phyloP scores from a whole-genome alignment of 2,113 vertebrate species.

The Myrmecophaga tridactyla region DNA sequence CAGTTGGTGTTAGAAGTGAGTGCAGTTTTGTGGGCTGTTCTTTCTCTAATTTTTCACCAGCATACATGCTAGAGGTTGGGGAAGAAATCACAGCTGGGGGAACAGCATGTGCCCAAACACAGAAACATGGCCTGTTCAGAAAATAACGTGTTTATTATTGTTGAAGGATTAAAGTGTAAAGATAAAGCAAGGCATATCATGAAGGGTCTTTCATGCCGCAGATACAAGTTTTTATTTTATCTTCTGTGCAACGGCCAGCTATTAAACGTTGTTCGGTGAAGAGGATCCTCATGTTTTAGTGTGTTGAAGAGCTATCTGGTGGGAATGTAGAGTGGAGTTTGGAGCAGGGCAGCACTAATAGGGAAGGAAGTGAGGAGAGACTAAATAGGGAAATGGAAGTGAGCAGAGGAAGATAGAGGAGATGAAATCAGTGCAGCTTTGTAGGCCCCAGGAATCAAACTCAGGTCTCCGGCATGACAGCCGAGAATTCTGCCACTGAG shows the following conservation, averaged over 20 bases:
- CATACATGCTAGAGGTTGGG: neutral
- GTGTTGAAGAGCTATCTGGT: neutral
- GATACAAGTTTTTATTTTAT: neutral
- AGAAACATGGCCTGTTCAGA: neutral
- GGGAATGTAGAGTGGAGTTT: neutral
- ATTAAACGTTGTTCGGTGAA: neutral
- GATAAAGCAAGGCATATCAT: neutral
- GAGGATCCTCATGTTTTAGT: neutral
- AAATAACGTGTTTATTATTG: neutral
- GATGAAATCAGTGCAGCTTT: neutral
- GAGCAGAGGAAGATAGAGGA: neutral
- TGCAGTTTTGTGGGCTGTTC: too few relatives aligned
- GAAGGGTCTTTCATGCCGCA: neutral
- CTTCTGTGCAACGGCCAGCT: neutral
- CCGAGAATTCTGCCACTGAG: too few relatives aligned
- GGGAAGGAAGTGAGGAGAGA: neutral
- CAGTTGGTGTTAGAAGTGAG: too few relatives aligned
- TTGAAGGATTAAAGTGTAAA: neutral
- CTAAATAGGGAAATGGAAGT: neutral
- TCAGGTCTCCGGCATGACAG: too few relatives aligned
- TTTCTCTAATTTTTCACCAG: too few relatives aligned
- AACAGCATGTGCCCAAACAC: neutral
- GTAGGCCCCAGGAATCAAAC: too few relatives aligned
- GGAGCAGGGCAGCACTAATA: neutral
- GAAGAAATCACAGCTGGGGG: neutral